Evolutionary conservation across 2,888 invertebrate species (phyloP).

Genomic region (Eupithecia subfuscata): DNA sequence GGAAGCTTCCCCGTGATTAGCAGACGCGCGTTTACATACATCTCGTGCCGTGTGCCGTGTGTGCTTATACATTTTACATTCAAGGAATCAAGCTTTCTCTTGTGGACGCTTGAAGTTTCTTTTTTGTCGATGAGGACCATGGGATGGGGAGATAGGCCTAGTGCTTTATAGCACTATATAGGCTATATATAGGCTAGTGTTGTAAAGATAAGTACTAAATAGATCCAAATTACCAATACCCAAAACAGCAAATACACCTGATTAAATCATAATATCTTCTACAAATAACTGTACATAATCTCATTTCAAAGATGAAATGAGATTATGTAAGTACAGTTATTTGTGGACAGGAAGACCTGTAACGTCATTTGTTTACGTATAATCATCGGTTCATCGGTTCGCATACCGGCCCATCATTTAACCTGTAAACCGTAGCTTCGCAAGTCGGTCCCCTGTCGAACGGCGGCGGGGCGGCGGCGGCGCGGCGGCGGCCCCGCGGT

Average conservation of each 20-base stretch:
- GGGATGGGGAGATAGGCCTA: too few species aligned
- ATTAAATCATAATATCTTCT: too few species aligned
- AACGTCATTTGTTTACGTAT: too few species aligned
- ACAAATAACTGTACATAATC: too few species aligned
- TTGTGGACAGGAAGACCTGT: too few species aligned
- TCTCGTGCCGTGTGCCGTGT: constrained; percentile 20
- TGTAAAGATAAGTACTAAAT: neutral
- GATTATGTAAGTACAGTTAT: too few species aligned
- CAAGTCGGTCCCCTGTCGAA: neutral
- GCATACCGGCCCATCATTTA: neutral
- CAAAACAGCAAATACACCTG: too few species aligned
- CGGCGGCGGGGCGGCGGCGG: neutral
- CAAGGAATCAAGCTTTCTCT: neutral
- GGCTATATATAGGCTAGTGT: too few species aligned
- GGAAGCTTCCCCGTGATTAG: constrained; percentile 71
- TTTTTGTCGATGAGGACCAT: neutral
- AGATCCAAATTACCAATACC: neutral
- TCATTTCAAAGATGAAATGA: too few species aligned
- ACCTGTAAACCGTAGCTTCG: neutral
- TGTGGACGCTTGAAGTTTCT: neutral
- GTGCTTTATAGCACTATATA: too few species aligned
- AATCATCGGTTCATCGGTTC: too few species aligned
- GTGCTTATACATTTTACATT: constrained; percentile 16
- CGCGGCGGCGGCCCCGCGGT: neutral
- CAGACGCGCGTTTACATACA: constrained; percentile 53